Base-by-base conservation (phyloP, 1,140 invertebrate genomes). In the Gonatopus flavifemur region DNA sequence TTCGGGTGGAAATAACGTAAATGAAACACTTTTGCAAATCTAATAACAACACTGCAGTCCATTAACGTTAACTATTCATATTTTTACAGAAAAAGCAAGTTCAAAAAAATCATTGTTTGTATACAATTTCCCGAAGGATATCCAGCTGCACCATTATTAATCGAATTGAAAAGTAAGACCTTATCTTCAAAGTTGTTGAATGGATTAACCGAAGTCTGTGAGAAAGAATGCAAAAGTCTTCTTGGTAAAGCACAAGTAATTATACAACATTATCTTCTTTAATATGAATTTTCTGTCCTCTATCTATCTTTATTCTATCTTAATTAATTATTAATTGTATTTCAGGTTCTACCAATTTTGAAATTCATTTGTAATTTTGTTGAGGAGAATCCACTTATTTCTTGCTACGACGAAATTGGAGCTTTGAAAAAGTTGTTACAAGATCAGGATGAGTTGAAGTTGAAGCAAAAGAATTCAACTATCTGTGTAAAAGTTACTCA, bases 131-230 rank as follows among this genome's bases (percentile, higher is more conserved):
- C 86, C 3, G 54, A 74, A 7, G 70, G 81, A 25, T 90, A 90
- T 67, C 85, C 86, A 2, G 50, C 65, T 6, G 55, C 64, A 1
- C 69, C 79, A 1, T 57, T 89, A 2, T 64, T 90, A 10, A 70
- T 88, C n/a, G 88, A 90, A 73, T 67, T 91, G 0, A 89, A 88
- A 62, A 88, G 86, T 57, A 88, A 87, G 71, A 83, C 82, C 28
- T 68, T 90, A 5, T 83, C 85, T 1, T 76, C 82, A 3, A 88
- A 83, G 64, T 71, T 90, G 31, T 71, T 89, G 6, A 73, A 81
- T 39, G 81, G 82, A 35, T 64, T 90, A 24, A 82, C 84, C 7
- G 80, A 81, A 47, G 69, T 88, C 6, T 85, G 84, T 65, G 88
- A 90, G 55, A 80, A 83, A 49, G 82, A 88, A 65, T 80, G 82